Conservation (phyloP, 1,140 invertebrate species). For the Drosophila setifemur region DNA sequence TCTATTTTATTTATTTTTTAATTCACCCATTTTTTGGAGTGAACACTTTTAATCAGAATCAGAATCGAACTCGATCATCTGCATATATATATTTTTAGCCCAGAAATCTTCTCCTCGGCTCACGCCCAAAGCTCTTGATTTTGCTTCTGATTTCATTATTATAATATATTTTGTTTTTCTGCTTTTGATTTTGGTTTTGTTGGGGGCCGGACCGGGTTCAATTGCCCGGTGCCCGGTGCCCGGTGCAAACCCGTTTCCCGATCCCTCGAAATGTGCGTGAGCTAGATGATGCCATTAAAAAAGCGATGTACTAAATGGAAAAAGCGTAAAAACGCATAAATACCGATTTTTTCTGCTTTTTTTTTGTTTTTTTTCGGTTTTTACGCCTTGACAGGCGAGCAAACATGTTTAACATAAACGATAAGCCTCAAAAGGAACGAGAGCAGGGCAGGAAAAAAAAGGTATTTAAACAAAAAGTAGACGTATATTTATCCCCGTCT, state of each 20-base stretch:
- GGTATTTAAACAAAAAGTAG: constrained; percentile 29
- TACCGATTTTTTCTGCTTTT: too few species aligned
- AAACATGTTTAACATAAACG: constrained; percentile 48
- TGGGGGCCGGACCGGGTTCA: constrained; percentile 42
- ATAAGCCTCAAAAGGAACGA: constrained; percentile 21
- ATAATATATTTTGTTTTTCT: neutral
- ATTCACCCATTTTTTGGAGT: neutral
- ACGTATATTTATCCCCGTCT: constrained; percentile 9
- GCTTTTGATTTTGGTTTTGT: neutral
- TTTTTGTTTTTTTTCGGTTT: constrained; percentile 12
- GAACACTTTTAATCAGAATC: constrained; percentile 5
- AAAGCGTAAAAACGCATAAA: neutral
- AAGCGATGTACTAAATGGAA: constrained; percentile 43
- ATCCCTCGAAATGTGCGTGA: constrained; percentile 7
- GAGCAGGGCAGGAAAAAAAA: constrained; percentile 2
- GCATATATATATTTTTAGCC: constrained; percentile 47
- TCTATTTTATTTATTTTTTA: neutral
- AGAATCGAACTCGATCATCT: constrained; percentile 32
- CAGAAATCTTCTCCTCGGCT: constrained; percentile 25
- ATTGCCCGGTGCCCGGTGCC: neutral
- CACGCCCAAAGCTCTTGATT: constrained; percentile 15
- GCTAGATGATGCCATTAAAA: constrained; percentile 56
- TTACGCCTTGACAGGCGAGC: constrained; percentile 25
- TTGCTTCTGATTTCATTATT: too few species aligned
- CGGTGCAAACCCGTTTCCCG: constrained; percentile 35